Conservation (phyloP, 2,113 vertebrate genomes). For the Clarias batrachus region DNA sequence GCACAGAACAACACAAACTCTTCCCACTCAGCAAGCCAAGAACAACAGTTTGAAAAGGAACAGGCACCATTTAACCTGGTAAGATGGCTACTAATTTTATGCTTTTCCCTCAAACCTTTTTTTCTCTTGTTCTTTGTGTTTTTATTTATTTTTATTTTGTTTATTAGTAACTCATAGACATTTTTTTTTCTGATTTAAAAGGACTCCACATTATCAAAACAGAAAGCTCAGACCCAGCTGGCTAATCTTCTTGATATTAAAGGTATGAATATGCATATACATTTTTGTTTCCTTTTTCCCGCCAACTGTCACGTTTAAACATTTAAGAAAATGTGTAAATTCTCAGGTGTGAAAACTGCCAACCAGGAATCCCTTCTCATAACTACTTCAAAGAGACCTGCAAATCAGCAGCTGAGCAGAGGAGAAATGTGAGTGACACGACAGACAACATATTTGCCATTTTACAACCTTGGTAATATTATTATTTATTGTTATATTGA, state of each 20-base stretch:
- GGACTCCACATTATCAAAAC: slow-evolving; percentile 68
- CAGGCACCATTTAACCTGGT: slow-evolving; percentile 57
- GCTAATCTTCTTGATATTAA: slow-evolving; percentile 77
- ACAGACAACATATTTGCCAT: background rate
- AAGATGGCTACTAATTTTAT: background rate
- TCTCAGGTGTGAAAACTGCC: slow-evolving; percentile 59
- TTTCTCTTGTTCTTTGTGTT: background rate
- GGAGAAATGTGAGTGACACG: slow-evolving; percentile 85
- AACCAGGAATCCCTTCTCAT: slow-evolving; percentile 60
- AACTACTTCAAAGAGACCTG: slow-evolving; percentile 82
- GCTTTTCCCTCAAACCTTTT: background rate
- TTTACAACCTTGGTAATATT: background rate
- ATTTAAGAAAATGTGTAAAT: slow-evolving; percentile 1
- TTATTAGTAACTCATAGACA: background rate
- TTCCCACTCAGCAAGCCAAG: slow-evolving; percentile 58
- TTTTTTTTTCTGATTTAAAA: slow-evolving; percentile 53
- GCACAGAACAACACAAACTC: slow-evolving; percentile 76
- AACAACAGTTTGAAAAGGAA: slow-evolving; percentile 62
- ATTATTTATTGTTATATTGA: background rate
- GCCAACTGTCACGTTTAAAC: background rate
- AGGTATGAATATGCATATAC: slow-evolving; percentile 1
- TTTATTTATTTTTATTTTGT: background rate
- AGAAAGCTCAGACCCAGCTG: slow-evolving; percentile 76
- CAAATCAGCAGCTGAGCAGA: slow-evolving; percentile 86
- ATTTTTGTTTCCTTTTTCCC: slow-evolving; percentile 3